Evolutionary conservation across 2,888 invertebrate species (phyloP).

Genomic region (Tineola bisselliella): DNA sequence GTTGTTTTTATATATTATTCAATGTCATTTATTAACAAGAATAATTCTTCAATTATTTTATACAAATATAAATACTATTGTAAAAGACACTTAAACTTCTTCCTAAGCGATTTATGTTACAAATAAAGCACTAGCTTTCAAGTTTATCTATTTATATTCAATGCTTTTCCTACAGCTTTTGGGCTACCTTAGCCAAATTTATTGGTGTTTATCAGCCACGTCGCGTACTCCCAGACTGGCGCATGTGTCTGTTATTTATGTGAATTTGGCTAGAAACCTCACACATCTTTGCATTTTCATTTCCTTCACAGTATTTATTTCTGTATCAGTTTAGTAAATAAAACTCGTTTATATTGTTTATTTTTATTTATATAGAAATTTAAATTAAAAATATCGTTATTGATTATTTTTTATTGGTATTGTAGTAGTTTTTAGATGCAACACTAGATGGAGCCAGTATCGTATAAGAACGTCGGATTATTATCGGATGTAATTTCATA

Average conservation of each 20-base stretch:
- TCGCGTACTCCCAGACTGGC: constrained; percentile 4
- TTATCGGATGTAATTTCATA: no score
- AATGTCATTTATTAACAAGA: no score
- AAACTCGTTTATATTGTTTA: not conserved
- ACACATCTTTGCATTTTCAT: not conserved
- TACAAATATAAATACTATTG: no score
- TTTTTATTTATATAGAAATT: no score
- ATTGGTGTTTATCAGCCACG: constrained; percentile 4
- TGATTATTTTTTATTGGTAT: no score
- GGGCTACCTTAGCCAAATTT: not conserved
- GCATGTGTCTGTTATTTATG: constrained; percentile 5
- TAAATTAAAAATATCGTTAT: no score
- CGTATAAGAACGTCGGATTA: no score
- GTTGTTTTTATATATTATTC: no score
- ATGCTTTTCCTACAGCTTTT: not conserved
- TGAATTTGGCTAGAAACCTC: not conserved
- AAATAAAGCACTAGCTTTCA: not conserved
- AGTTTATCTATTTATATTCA: constrained; percentile 3
- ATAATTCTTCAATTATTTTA: no score
- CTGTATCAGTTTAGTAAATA: not conserved
- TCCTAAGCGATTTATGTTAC: not conserved
- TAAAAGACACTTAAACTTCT: no score
- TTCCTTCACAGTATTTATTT: constrained; percentile 1
- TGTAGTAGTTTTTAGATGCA: no score
- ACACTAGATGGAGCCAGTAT: no score